phyloP scores from a whole-genome alignment of 2,113 vertebrate species.

The Bubo bubo region DNA sequence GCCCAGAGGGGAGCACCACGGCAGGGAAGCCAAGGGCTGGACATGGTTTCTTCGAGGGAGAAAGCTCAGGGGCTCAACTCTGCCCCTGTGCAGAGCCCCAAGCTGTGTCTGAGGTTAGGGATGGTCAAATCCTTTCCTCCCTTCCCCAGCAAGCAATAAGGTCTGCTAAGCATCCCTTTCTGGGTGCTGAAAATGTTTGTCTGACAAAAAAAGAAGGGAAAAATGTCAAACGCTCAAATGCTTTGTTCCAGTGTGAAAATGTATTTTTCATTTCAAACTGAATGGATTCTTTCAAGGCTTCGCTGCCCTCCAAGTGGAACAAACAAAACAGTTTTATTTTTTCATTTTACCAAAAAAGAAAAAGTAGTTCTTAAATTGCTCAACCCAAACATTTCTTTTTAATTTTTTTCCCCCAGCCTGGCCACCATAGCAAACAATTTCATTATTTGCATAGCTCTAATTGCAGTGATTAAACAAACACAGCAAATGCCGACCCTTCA shows the following conservation, averaged over 20 bases:
- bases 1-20: rapidly evolving
- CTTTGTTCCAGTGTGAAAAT: neutral
- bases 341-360: neutral
- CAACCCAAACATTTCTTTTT: neutral
- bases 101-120: neutral
- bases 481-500: neutral
- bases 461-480: slow-evolving; percentile 60
- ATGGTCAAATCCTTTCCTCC: neutral
- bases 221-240: neutral
- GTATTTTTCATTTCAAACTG: slow-evolving; percentile 29
- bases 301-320: neutral
- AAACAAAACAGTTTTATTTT: neutral
- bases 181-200: neutral
- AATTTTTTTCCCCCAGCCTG: neutral
- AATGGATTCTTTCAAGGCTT: slow-evolving; percentile 10
- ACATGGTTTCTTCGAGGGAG: neutral
- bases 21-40: neutral
- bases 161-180: neutral
- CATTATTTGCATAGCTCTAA: slow-evolving; percentile 57
- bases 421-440: slow-evolving; percentile 40
- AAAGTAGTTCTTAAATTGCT: neutral
- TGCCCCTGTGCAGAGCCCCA: rapidly evolving
- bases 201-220: neutral
- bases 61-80: neutral
- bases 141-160: neutral